Evolutionary conservation across 1,140 invertebrate genomes (phyloP), one percentile per base, ranked within the genome.

Genomic region (Saxidomus purpurata): DNA sequence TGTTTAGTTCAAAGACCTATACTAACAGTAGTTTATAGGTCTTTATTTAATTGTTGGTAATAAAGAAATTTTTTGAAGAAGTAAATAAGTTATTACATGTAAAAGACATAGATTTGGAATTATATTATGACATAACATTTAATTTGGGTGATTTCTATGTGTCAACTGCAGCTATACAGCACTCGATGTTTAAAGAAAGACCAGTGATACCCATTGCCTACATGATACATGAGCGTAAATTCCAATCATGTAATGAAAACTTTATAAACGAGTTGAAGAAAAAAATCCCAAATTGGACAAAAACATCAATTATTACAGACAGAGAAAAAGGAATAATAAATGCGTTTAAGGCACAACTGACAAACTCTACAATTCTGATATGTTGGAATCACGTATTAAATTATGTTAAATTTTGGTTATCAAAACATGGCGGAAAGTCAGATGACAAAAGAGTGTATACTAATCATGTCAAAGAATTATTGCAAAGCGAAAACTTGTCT

Each of bases 91-190:
- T 89, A 28, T 59, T 89, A n/a, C 47, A 77, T 28, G 3, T 71
- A 15, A 84, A 89, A 40, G 34, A 61, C 6, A 47, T 55, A 17
- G 43, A 43, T 43, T 34, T 84, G 0, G 52, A 67, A 40, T 49
- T 89, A 55, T 81, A 77, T 52, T 89, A 89, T 84, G 80, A 89
- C 47, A 89, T 81, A 38, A 89, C n/a, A n/a, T n/a, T n/a, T 25
- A 84, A 85, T 43, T 34, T 89, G 0, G 90, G 83, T 4, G 82
- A 90, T 43, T 86, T 77, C 36, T 85, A 74, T 59, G 77, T 87
- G 11, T 90, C 89, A 19, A 69, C 77, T 22, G 25, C 81, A 19
- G 38, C 76, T 69, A 74, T 86, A n/a, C 61, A 76, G 17, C 52
- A 81, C 69, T 31, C 52, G 11, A 76, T 89, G 28, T 85, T 90